Evolutionary conservation across 2,113 vertebrate species (phyloP).

Genomic region (Lamprologus speciosus): DNA sequence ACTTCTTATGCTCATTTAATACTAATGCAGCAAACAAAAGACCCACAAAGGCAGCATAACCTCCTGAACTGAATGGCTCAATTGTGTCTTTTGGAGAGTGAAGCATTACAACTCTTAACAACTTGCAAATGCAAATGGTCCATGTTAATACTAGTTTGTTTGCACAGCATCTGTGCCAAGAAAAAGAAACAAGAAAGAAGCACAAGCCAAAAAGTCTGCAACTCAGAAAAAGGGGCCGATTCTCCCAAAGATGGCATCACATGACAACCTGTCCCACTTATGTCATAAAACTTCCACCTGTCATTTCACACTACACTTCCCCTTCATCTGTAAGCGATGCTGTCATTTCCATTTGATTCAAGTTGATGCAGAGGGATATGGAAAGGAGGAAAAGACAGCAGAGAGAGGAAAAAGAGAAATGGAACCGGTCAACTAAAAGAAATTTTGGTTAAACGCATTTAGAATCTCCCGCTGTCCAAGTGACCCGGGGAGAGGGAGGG

Average conservation of each 20-base stretch:
- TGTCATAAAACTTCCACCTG: constrained; percentile 27
- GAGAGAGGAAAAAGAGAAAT: neutral
- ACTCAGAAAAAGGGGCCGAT: neutral
- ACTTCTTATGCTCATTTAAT: neutral
- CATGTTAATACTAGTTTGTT: neutral
- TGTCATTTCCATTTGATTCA: constrained; percentile 19
- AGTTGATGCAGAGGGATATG: neutral
- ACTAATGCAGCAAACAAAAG: neutral
- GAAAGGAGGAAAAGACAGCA: neutral
- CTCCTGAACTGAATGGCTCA: neutral
- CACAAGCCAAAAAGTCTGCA: neutral
- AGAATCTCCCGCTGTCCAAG: neutral
- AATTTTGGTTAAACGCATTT: neutral
- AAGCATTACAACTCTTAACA: neutral
- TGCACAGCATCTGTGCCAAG: neutral
- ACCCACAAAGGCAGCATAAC: neutral
- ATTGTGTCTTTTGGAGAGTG: neutral
- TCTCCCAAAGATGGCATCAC: neutral
- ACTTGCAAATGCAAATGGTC: neutral
- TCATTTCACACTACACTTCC: constrained; percentile 7
- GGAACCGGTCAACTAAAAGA: neutral
- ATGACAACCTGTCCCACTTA: constrained; percentile 28
- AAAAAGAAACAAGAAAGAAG: neutral
- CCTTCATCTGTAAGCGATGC: constrained; percentile 27
- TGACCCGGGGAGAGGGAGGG: neutral